Base-by-base conservation (phyloP, 23 tunicate genomes). In the Ascidia mentula region DNA sequence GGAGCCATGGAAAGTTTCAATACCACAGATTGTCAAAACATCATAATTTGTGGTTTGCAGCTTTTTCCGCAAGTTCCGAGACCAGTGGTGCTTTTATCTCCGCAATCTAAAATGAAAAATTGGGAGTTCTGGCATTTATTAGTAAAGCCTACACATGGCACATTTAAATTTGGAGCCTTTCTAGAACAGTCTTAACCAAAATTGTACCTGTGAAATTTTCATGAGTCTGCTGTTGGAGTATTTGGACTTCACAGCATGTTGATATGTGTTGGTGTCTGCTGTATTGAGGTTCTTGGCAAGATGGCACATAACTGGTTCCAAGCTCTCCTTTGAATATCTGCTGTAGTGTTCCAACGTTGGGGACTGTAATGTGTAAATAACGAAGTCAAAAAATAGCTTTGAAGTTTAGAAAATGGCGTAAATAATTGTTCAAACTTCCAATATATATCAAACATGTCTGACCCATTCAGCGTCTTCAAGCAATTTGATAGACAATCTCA, bases 321-420 rank as follows among this genome's bases (percentile, higher is more conserved):
- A 60, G 12, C 34, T 74, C 39, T 84, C 98, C 60, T 88, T 74
- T 6, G 92, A 75, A 38, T 93, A 93, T 37, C 78, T 76, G 81
- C 98, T 93, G 89, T 93, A 93, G 53, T 93, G 98, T 74, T 93
- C 89, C 40, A 93, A 73, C 8, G 98, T 93, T 13, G 89, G 86
- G 2, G 85, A 69, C 95, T 89, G 76, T 7, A 76, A 45, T 39
- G 61, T 38, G 76, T 26, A 18, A 15, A 31, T 6, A 15, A 42
- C 30, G 46, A 45, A 77, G 33, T 79, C 17, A 69, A 69, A 18
- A 15, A n/a, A n/a, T n/a, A n/a, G n/a, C n/a, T n/a, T n/a, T 45
- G 18, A 15, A 45, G 18, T 15, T 15, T 15, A 15, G 17, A 45
- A 18, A 17, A 45, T 45, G 60, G 18, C 17, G 18, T 45, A 17